phyloP scores from a whole-genome alignment of 2,888 invertebrate species.

The Camptogramma bilineatum region DNA sequence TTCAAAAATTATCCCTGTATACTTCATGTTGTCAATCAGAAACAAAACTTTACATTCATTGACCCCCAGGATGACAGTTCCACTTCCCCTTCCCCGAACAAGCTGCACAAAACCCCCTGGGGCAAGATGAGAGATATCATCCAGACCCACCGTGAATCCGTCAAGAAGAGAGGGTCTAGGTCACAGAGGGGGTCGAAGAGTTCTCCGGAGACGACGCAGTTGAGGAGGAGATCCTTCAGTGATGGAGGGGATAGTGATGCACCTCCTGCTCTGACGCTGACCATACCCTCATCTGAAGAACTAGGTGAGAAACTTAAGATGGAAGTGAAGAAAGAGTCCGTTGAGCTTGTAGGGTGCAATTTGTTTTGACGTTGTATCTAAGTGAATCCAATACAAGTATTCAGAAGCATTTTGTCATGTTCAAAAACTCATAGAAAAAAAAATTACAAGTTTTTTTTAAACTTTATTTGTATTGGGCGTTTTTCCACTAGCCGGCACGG shows the following conservation, averaged over 20 bases:
- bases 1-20: no score
- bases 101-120: slow-evolving; percentile 89
- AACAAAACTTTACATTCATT: not conserved
- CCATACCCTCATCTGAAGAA: slow-evolving; percentile 87
- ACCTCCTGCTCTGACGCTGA: slow-evolving; percentile 83
- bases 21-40: not conserved
- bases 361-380: no score
- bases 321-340: no score
- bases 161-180: slow-evolving; percentile 74
- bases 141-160: slow-evolving; percentile 88
- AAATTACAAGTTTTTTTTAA: no score
- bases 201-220: slow-evolving; percentile 72
- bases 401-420: no score
- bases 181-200: slow-evolving; percentile 73
- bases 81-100: slow-evolving; percentile 81
- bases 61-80: slow-evolving; percentile 76
- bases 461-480: no score
- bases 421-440: no score
- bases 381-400: no score
- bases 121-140: slow-evolving; percentile 92
- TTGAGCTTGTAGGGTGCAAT: no score
- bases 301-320: slow-evolving; percentile 63
- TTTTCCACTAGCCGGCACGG: no score
- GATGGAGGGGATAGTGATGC: slow-evolving; percentile 81
- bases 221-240: slow-evolving; percentile 74